Evolutionary conservation across 2,888 invertebrate genomes (phyloP), one percentile per base, ranked within the genome.

Genomic region (Ernsta delagoae): DNA sequence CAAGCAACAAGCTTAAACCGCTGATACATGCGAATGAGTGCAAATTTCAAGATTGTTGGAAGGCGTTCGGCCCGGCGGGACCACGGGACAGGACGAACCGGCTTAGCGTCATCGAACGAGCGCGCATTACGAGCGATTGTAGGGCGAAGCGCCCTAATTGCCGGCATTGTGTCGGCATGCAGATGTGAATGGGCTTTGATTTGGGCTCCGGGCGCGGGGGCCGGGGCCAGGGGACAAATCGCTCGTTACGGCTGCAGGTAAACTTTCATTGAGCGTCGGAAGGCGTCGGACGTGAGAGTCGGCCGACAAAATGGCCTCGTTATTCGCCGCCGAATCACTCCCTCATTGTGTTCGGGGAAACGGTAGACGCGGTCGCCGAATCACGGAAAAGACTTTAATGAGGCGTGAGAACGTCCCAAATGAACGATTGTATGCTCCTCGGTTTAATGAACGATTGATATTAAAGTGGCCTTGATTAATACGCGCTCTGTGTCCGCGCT

Each of bases 171-270:
- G 92, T 87, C 88, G 90, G 91, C 93, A 94, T 93, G 94, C 93
- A 93, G 93, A 94, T 93, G 92, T 93, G 94, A 94, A 94, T 93
- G 93, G 94, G 92, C 92, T 93, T 94, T 94, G 93, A 94, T 94
- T 94, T 93, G 93, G 91, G 87, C 85, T 85, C 81, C 76, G 83
- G 82, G 83, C 73, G 77, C 75, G 79, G 87, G 87, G 87, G 83
- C 81, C 81, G 88, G 90, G 90, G 88, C 83, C 86, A 85, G 90
- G 92, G 93, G 90, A 92, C 93, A 92, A 93, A 93, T 92, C 92
- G 92, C 93, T 93, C 93, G 93, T 93, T 93, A 93, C 91, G 91
- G 88, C 90, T 91, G 92, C 93, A 93, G 93, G 93, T 93, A 93
- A 93, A 93, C 93, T 93, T 93, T 93, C 93, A 93, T 93, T 93